Evolutionary conservation across 2,113 vertebrate species (phyloP).

Genomic region (Cavia porcellus): DNA sequence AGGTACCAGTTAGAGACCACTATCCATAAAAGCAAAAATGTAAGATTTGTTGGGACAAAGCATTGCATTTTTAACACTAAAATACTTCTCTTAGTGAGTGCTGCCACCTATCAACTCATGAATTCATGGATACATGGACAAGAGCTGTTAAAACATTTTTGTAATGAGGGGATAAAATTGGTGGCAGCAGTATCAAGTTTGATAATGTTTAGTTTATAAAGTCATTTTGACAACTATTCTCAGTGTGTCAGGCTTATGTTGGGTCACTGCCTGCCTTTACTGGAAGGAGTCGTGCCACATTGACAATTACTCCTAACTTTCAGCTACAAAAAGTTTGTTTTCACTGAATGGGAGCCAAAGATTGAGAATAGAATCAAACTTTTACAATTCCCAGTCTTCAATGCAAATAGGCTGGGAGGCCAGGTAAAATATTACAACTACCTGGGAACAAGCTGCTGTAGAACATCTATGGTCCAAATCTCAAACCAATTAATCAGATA

Average conservation of each 20-base stretch:
- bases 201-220: background rate
- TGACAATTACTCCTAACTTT: background rate
- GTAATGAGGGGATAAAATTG: background rate
- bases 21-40: background rate
- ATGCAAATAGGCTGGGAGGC: background rate
- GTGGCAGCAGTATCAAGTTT: background rate
- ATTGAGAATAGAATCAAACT: background rate
- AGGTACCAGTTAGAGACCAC: background rate
- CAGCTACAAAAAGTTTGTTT: background rate
- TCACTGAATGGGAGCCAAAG: no score
- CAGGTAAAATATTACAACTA: background rate
- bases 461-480: background rate
- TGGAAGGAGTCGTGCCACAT: background rate
- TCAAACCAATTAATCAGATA: background rate
- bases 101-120: background rate
- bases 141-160: background rate
- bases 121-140: background rate
- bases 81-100: background rate
- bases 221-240: background rate
- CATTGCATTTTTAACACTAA: background rate
- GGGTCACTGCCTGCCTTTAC: background rate
- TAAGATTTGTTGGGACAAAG: background rate
- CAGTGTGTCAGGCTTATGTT: background rate
- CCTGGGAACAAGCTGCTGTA: background rate
- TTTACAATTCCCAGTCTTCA: background rate